Evolutionary conservation across 2,888 invertebrate species (phyloP).

Genomic region (Agapetus fuscipes): DNA sequence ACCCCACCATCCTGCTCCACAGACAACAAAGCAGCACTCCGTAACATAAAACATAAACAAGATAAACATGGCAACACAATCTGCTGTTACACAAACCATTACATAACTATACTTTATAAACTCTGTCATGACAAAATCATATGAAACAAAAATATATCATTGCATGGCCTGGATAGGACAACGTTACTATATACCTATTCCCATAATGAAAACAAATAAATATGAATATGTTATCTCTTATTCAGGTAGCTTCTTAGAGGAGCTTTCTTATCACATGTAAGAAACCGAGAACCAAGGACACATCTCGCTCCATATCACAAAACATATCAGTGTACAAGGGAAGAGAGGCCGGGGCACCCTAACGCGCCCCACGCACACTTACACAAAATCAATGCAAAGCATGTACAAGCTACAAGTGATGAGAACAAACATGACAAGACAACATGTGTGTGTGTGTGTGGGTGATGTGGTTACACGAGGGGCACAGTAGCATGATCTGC

Average conservation of each 20-base stretch:
- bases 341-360: too few species aligned
- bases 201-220: background rate
- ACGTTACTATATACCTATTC: background rate
- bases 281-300: slow-evolving; percentile 11
- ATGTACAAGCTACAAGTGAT: too few species aligned
- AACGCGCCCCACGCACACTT: too few species aligned
- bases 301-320: slow-evolving; percentile 9
- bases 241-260: slow-evolving; percentile 17
- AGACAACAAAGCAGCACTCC: too few species aligned
- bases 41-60: slow-evolving; percentile 9
- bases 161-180: slow-evolving; percentile 1
- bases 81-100: slow-evolving; percentile 2
- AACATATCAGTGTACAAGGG: too few species aligned
- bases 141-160: background rate
- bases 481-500: too few species aligned
- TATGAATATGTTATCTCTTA: background rate
- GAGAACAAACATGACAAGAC: too few species aligned
- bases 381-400: too few species aligned
- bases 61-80: slow-evolving; percentile 8
- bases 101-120: slow-evolving; percentile 6
- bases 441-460: too few species aligned
- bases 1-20: too few species aligned
- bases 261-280: slow-evolving; percentile 19
- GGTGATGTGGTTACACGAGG: too few species aligned
- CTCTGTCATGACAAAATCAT: slow-evolving; percentile 8